phyloP scores from a whole-genome alignment of 2,113 vertebrate species.

The Chaetura pelagica region DNA sequence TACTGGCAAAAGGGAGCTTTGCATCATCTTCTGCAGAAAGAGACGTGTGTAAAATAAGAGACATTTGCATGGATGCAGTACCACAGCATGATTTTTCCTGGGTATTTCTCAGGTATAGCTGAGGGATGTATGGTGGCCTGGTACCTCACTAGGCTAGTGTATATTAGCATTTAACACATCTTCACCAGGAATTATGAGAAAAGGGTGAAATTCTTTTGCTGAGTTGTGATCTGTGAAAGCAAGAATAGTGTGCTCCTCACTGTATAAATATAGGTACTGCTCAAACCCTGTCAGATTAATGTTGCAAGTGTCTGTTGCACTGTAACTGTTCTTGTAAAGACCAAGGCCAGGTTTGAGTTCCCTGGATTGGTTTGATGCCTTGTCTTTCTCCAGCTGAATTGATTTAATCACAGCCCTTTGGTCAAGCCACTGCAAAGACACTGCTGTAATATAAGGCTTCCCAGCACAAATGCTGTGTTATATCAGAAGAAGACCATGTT shows the following conservation, averaged over 20 bases:
- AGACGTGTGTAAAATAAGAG: neutral
- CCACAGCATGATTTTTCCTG: neutral
- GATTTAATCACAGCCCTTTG: neutral
- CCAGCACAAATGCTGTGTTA: neutral
- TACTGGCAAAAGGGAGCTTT: neutral
- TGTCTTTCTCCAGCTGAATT: neutral
- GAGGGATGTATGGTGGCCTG: neutral
- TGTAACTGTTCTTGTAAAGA: neutral
- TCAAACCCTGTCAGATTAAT: neutral
- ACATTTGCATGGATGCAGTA: fast-evolving
- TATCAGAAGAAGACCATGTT: neutral
- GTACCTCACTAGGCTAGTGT: neutral
- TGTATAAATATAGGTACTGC: neutral
- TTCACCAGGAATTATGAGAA: neutral
- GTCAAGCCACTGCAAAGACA: neutral
- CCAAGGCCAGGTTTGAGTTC: neutral
- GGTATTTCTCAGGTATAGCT: neutral
- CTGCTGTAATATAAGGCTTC: neutral
- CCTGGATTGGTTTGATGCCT: neutral
- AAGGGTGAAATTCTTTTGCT: neutral
- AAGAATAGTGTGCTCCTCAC: fast-evolving
- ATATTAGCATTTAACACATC: neutral
- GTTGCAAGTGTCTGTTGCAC: neutral
- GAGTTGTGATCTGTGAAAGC: neutral
- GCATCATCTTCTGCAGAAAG: neutral